A percentile compares a stretch with the other conserved stretches of the same genome.
These are phyloP conservation scores for Laterallus jamaicensis DNA, from an alignment of 2,113 vertebrate species.

Conservation along the genomic window DNA sequence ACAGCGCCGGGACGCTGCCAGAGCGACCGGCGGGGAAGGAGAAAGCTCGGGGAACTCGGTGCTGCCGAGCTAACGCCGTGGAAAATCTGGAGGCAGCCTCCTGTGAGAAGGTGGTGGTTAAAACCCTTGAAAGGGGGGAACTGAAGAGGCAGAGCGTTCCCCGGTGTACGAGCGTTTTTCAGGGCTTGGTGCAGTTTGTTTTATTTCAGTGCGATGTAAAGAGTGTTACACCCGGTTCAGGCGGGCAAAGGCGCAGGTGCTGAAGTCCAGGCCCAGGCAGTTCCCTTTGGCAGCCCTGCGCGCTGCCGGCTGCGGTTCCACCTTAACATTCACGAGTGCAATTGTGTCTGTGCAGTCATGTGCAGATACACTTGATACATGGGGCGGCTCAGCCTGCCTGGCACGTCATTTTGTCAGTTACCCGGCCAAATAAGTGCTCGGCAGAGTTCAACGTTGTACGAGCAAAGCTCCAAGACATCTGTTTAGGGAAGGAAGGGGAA, in stretches of 20 bases:
- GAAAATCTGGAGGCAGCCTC: background rate
- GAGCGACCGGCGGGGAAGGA: background rate
- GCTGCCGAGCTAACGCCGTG: accelerated
- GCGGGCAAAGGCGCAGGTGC: background rate
- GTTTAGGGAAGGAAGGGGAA: background rate
- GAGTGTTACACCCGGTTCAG: accelerated
- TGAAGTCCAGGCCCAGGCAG: background rate
- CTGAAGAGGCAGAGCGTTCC: accelerated
- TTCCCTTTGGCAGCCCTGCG: accelerated
- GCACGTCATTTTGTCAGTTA: background rate
- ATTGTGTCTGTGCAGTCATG: background rate
- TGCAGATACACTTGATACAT: background rate
- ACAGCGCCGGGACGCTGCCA: background rate
- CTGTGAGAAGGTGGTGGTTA: accelerated
- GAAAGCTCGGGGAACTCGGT: background rate
- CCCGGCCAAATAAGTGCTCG: background rate
- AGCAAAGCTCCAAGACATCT: background rate
- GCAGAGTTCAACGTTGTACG: background rate
- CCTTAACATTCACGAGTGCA: accelerated
- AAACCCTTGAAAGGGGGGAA: too few species aligned
- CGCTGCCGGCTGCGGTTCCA: accelerated
- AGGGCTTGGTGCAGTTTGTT: accelerated
- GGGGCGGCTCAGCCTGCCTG: background rate
- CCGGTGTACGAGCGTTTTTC: accelerated
- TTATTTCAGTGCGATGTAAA: accelerated